Base-by-base conservation (phyloP, 2,113 vertebrate species). In the Atrichornis clamosus region DNA sequence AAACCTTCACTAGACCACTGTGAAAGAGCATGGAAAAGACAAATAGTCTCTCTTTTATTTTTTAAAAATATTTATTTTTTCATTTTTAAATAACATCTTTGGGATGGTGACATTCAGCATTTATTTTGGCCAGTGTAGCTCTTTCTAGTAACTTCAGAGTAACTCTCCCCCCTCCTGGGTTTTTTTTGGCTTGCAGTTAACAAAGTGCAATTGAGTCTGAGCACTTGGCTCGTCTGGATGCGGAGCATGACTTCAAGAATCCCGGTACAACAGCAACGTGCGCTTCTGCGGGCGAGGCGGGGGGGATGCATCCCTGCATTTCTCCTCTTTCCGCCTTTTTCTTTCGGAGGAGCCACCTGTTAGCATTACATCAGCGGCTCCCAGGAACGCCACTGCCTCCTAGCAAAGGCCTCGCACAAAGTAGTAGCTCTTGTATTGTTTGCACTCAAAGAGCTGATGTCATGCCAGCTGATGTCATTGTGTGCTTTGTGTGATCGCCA, bases 401-500 rank as follows among this genome's bases (percentile, higher is more conserved):
- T 82, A 96, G 90, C 96, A 97, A 97, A 97, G 95, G 96, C 97
- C 95, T 93, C 69, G 90, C 87, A 98, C 98, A 98, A 81, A 98
- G 98, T 98, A 87, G 97, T 97, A 95, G 94, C 98, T 98, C 96
- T 98, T 97, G 97, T 96, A 98, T 99, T 99, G 98, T 99, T 98
- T 98, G 98, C 87, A 19, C 97, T 98, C 97, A 97, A 96, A 98
- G 97, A 94, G 98, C 95, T 98, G 98, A 98, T 98, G 98, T 98
- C 97, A 98, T 98, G 97, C 97, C 97, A 97, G 94, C 97, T 98
- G 98, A 99, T 98, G 98, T 99, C 98, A 98, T 97, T 95, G 95
- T 98, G 87, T 98, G 98, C 97, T 97, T 97, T 98, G 98, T 98
- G 97, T 95, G 70, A 97, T 98, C 81, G 59, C 98, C 96, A 97